These are phyloP conservation scores for Scrobipalpa costella DNA, from an alignment of 2,888 invertebrate species.

Conservation along the genomic window DNA sequence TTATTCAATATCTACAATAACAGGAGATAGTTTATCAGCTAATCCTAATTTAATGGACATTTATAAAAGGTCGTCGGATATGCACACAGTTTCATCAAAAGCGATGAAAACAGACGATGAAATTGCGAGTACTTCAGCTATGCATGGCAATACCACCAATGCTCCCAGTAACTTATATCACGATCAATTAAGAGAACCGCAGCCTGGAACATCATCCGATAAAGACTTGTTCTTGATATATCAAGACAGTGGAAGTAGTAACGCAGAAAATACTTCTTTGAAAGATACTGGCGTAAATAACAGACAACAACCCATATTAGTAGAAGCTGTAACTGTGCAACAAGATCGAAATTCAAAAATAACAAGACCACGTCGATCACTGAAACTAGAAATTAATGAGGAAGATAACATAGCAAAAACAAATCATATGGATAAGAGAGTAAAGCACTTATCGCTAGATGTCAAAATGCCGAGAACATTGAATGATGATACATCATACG, in stretches of 20 bases:
- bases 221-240: slow-evolving; percentile 63
- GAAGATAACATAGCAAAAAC: background rate
- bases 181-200: background rate
- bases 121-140: background rate
- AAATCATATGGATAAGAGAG: background rate
- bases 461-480: background rate
- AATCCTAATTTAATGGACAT: slow-evolving; percentile 50
- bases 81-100: slow-evolving; percentile 48
- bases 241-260: slow-evolving; percentile 53
- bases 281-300: background rate
- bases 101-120: slow-evolving; percentile 9
- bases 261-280: slow-evolving; percentile 10
- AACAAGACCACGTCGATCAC: background rate
- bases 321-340: slow-evolving; percentile 1
- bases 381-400: background rate
- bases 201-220: slow-evolving; percentile 44
- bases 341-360: background rate
- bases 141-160: background rate
- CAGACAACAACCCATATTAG: background rate
- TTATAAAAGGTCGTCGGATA: slow-evolving; percentile 47
- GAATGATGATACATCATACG: background rate
- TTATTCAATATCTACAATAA: slow-evolving; percentile 49
- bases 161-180: slow-evolving; percentile 12
- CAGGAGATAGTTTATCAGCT: slow-evolving; percentile 16
- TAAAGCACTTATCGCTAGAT: background rate